These are phyloP conservation scores for Epinephelus malabaricus DNA, from an alignment of 2,797 vertebrate genomes.

Conservation along the genomic window DNA sequence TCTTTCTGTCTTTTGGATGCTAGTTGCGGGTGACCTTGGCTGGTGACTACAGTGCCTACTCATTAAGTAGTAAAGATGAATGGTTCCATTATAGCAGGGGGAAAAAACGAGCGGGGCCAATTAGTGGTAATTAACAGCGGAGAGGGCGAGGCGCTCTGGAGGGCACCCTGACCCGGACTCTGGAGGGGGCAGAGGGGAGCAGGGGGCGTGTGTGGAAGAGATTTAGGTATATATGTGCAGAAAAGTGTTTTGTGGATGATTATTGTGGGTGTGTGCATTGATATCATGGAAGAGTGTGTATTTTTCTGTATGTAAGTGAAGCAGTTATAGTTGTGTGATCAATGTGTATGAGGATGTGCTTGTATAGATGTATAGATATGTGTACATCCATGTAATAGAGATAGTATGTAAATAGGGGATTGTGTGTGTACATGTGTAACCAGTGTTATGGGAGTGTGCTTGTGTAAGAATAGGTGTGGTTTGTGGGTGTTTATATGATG, in stretches of 20 bases:
- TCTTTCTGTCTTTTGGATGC: conserved; percentile 67
- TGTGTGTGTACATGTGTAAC: background rate
- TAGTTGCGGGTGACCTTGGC: conserved; percentile 83
- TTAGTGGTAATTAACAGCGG: conserved; percentile 86
- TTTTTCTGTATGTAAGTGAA: background rate
- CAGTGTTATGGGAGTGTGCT: background rate
- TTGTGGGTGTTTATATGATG: conserved; percentile 12
- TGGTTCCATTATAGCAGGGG: conserved; percentile 84
- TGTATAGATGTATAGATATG: background rate
- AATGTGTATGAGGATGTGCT: background rate
- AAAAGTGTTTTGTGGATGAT: background rate
- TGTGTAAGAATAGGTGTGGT: background rate
- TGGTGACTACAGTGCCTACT: conserved; percentile 82
- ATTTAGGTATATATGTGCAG: conserved; percentile 28
- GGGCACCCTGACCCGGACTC: conserved; percentile 76
- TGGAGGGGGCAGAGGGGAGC: conserved; percentile 64
- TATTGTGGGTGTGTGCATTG: conserved; percentile 6
- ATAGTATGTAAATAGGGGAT: background rate
- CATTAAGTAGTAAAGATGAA: conserved; percentile 89
- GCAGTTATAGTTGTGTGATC: background rate
- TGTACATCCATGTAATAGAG: background rate
- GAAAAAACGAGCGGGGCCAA: conserved; percentile 79
- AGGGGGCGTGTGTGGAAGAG: conserved; percentile 29
- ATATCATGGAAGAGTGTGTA: background rate
- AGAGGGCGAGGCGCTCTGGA: conserved; percentile 78